These are phyloP conservation scores for Pantelozetes paolii DNA, from an alignment of 2,888 invertebrate species.

Conservation along the genomic window DNA sequence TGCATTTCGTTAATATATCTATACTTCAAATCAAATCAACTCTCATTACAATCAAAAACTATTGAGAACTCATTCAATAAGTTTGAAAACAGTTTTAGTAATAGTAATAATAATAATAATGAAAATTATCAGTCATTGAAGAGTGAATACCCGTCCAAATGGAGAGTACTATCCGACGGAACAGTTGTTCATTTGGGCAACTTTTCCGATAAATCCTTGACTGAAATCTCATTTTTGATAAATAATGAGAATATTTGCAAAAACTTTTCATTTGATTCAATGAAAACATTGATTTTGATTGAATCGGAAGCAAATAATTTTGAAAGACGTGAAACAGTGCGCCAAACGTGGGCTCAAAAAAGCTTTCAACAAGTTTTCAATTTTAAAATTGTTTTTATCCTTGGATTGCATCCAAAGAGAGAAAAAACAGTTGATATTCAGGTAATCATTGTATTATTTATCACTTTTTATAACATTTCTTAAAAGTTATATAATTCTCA, in stretches of 20 bases:
- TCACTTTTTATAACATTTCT: neutral
- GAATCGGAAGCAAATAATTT: constrained; percentile 47
- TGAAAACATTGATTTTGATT: constrained; percentile 46
- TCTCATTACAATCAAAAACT: neutral
- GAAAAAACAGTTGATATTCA: neutral
- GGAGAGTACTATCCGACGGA: constrained; percentile 43
- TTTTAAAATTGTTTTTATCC: constrained; percentile 47
- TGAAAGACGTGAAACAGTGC: constrained; percentile 48
- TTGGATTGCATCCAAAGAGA: constrained; percentile 43
- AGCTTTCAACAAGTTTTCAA: constrained; percentile 47
- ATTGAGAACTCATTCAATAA: neutral
- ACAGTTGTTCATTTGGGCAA: constrained; percentile 34
- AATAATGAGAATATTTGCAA: constrained; percentile 44
- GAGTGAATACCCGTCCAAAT: neutral
- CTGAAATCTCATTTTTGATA: constrained; percentile 41
- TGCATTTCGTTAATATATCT: neutral
- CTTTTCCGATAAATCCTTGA: constrained; percentile 43
- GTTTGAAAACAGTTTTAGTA: neutral
- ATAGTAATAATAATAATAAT: neutral
- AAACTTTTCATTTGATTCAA: constrained; percentile 31
- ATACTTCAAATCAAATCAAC: neutral
- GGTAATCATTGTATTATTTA: constrained; percentile 7
- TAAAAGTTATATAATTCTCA: too few species aligned
- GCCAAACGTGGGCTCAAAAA: constrained; percentile 50
- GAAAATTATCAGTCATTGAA: too few species aligned